phyloP scores from a whole-genome alignment of 2,113 vertebrate species.

The Capreolus pygargus region DNA sequence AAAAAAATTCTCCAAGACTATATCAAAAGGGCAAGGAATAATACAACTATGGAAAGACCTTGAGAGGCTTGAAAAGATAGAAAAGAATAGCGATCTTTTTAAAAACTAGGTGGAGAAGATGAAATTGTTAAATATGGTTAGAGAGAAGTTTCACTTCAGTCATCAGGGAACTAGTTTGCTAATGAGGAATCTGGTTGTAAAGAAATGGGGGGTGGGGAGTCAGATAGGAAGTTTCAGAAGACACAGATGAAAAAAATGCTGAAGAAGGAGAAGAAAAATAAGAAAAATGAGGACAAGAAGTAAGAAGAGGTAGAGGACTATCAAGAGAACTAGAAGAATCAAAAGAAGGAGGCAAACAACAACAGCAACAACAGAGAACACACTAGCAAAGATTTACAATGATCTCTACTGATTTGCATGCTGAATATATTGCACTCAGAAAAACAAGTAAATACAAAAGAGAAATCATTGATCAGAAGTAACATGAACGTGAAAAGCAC shows the following conservation, averaged over 20 bases:
- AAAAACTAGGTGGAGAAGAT: background rate
- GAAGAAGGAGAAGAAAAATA: background rate
- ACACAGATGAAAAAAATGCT: background rate
- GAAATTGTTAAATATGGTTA: background rate
- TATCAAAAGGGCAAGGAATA: background rate
- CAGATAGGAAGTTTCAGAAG: background rate
- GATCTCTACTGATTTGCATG: background rate
- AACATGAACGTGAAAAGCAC: background rate
- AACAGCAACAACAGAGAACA: background rate
- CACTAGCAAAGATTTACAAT: too few relatives aligned
- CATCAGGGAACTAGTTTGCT: background rate
- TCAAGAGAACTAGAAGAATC: background rate
- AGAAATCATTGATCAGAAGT: background rate
- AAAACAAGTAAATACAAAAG: background rate
- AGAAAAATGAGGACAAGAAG: too few relatives aligned
- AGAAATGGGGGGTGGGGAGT: accelerated
- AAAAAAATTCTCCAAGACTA: background rate
- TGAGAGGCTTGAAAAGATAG: background rate
- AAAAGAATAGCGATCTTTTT: background rate
- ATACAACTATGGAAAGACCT: background rate
- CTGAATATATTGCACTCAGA: background rate
- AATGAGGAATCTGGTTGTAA: background rate
- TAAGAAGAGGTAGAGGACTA: background rate
- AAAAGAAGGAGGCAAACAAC: background rate
- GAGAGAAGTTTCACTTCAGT: background rate